Base-by-base conservation (phyloP, 2,888 invertebrate genomes). In the Hydrotaea diabolus region DNA sequence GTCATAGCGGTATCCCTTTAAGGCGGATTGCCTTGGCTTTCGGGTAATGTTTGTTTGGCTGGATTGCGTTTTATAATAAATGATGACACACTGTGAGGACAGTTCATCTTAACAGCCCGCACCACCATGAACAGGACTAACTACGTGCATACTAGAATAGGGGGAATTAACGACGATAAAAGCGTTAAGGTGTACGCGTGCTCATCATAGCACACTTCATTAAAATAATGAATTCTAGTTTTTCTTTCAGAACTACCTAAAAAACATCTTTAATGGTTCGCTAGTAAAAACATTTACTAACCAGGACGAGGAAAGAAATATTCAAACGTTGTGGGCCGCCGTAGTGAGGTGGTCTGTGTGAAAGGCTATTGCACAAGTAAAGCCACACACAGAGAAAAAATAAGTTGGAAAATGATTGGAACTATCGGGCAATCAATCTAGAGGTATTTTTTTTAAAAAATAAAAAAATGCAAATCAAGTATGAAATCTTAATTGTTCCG, bases 161-260 rank as follows among this genome's bases (percentile, higher is more conserved):
- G 13, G 26, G 26, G 15, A 59, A 13, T 46, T 31, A 9, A 59
- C 64, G 31, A 77, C 31, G 79, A 83, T 78, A 75, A 76, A 84
- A 81, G 69, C 75, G 78, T 55, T 19, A 73, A 46, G 75, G 80
- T 66, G 75, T 78, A 75, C 84, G 84, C 84, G 81, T 84, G 85
- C 83, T 85, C 80, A 59, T 11, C 2, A n/a, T 31, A 78, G 82
- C 85, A 86, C 87, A 85, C 87, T 83, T 87, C 85, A 85, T 86
- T 86, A 81, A 59, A 71, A 77, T 82, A 85, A 82, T 85, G 79
- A 69, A 82, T 80, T 80, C 73, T 55, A 39, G 69, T 69, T 69
- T 39, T 46, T 66, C 8, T 39, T 66, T 46, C 43, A 46, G 43
- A 66, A 9, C 43, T 31, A 43, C 43, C 8, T 15, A 66, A 66